Evolutionary conservation across 2,113 vertebrate species (phyloP), one percentile per base, ranked within the genome.

Genomic region (Plotosus lineatus): DNA sequence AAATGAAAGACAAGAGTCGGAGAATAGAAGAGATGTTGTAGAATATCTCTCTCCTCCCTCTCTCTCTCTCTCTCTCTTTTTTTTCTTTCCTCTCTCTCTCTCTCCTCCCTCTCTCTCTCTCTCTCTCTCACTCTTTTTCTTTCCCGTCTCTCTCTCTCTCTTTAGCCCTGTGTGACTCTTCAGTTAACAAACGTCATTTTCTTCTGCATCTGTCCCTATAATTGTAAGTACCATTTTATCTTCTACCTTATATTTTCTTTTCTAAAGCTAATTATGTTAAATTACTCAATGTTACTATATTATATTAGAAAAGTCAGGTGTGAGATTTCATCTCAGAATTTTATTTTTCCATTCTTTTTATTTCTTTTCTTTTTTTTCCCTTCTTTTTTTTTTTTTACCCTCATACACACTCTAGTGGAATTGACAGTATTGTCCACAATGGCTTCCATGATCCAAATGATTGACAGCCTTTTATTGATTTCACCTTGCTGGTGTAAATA

Each of bases 191-290:
- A 95, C 95, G 93, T 91, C 92, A 91, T 95, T 91, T 95, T 90
- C 92, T 95, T 93, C 94, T 92, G 95, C 93, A 96, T 95, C 95
- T 93, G 92, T 94, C 92, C 95, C 93, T 95, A 92, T 92, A 94
- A 93, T 94, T 97, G 97, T 98, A 97, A 99, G 97, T 98, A 97
- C 94, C 92, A 92, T 91, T 92, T 95, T 95, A 94, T 95, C 93
- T 93, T 69, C 55, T 61, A 56, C 90, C 93, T 93, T 92, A 91
- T 93, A 91, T 90, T 91, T 89, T 90, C 89, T 89, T 90, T 92
- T 90, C 87, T 90, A 88, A 88, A 11, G 3, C 6, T 40, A 38
- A 6, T 31, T 38, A 53, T 74, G 1, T 36, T 42, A 33, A 14
- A 3, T n/a, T 21, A 11, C 10, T 72, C 21, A 11, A 38, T 38